Evolutionary conservation across 2,888 invertebrate species (phyloP).

Genomic region (Seladonia tumulorum): DNA sequence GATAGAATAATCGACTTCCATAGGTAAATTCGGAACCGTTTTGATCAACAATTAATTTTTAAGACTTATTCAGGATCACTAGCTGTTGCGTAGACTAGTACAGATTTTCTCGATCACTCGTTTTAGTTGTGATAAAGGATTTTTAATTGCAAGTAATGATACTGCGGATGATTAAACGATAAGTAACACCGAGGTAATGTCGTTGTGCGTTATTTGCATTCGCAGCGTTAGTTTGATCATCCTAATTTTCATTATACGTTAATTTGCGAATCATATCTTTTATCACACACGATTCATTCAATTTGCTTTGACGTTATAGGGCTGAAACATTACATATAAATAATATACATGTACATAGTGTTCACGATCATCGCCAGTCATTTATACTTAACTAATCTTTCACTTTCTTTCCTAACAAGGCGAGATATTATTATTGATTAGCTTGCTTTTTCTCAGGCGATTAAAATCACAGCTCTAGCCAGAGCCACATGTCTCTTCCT

Average conservation of each 20-base stretch:
- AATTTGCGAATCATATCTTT: constrained; percentile 7
- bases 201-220: constrained; percentile 26
- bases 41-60: constrained; percentile 23
- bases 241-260: constrained; percentile 5
- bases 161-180: constrained; percentile 37
- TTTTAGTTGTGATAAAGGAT: constrained; percentile 25
- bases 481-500: constrained; percentile 67
- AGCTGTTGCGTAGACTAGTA: constrained; percentile 13
- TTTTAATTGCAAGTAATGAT: constrained; percentile 38
- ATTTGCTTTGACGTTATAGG: constrained; percentile 12
- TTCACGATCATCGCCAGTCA: background rate
- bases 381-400: background rate
- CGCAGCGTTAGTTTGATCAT: constrained; percentile 5
- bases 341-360: background rate
- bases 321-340: background rate
- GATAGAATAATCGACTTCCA: constrained; percentile 85
- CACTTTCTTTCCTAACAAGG: background rate
- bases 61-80: constrained; percentile 23
- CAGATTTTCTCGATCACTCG: constrained; percentile 18
- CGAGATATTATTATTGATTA: constrained; percentile 57
- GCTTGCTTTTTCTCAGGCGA: constrained; percentile 78
- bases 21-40: constrained; percentile 70
- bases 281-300: background rate
- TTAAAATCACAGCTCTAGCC: constrained; percentile 78
- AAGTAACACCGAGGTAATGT: constrained; percentile 29